These are phyloP conservation scores for Phorcus lineatus DNA, from an alignment of 2,888 invertebrate species.

Conservation along the genomic window DNA sequence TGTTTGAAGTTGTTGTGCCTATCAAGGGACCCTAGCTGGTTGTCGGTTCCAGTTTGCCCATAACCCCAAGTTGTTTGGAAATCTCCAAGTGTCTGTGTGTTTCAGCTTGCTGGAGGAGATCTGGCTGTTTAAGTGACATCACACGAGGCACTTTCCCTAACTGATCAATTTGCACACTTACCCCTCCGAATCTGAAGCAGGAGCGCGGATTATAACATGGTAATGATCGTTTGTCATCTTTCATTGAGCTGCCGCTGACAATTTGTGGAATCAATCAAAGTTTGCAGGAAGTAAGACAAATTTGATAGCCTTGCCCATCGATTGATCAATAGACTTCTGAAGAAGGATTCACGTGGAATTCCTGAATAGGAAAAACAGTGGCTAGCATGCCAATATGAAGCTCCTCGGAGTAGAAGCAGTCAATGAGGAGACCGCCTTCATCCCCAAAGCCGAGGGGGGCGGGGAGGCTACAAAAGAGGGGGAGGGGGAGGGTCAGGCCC, in stretches of 20 bases:
- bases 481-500: too few relatives aligned
- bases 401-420: not conserved
- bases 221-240: constrained; percentile 4
- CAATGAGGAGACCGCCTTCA: not conserved
- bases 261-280: not conserved
- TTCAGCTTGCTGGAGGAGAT: too few relatives aligned
- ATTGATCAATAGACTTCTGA: not conserved
- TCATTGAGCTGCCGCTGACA: not conserved
- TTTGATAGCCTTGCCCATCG: not conserved
- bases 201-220: not conserved
- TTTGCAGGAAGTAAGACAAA: not conserved
- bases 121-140: too few relatives aligned
- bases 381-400: not conserved
- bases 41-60: too few relatives aligned
- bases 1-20: too few relatives aligned
- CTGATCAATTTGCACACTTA: too few relatives aligned
- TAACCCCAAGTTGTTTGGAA: too few relatives aligned
- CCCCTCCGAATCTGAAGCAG: not conserved
- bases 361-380: not conserved
- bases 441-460: not conserved
- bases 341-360: not conserved
- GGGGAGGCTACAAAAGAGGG: not conserved
- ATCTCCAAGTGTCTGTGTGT: too few relatives aligned
- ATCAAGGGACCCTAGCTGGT: too few relatives aligned
- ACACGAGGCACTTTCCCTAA: too few relatives aligned